Conservation (phyloP, 2,888 invertebrate species). For the Macrophya alboannulata region DNA sequence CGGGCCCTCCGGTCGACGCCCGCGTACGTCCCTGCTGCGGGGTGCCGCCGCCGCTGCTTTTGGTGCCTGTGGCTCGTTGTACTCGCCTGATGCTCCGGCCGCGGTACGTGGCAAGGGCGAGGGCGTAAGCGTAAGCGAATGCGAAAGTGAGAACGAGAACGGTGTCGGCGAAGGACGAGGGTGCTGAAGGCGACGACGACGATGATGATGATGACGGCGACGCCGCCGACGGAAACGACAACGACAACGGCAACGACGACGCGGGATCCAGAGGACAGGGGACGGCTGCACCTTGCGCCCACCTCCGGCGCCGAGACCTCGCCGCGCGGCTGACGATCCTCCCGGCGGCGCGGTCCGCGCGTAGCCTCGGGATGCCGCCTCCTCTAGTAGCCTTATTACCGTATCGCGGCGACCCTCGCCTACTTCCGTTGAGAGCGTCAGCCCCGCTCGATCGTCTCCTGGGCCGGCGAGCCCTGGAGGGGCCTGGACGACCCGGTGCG, state of each 20-base stretch:
- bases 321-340: not conserved
- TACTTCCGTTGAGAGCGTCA: conserved; percentile 69
- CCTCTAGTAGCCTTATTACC: conserved; percentile 29
- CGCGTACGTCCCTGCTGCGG: conserved; percentile 54
- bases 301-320: conserved; percentile 8
- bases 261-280: conserved; percentile 1
- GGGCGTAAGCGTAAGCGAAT: conserved; percentile 50
- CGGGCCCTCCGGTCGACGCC: conserved; percentile 76
- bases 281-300: not conserved
- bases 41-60: conserved; percentile 37
- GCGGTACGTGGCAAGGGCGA: conserved; percentile 10
- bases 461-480: conserved; percentile 70
- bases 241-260: not conserved
- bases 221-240: too few relatives aligned
- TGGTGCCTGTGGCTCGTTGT: conserved; percentile 6
- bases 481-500: conserved; percentile 71
- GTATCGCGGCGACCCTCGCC: conserved; percentile 57
- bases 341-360: conserved; percentile 7
- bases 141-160: not conserved
- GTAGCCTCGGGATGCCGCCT: conserved; percentile 11
- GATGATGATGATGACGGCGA: not conserved
- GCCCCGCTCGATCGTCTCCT: conserved; percentile 74
- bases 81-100: not conserved
- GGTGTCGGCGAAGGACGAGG: conserved; percentile 12
- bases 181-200: not conserved